Evolutionary conservation across 2,113 vertebrate species (phyloP).

Genomic region (Barnardius zonarius): DNA sequence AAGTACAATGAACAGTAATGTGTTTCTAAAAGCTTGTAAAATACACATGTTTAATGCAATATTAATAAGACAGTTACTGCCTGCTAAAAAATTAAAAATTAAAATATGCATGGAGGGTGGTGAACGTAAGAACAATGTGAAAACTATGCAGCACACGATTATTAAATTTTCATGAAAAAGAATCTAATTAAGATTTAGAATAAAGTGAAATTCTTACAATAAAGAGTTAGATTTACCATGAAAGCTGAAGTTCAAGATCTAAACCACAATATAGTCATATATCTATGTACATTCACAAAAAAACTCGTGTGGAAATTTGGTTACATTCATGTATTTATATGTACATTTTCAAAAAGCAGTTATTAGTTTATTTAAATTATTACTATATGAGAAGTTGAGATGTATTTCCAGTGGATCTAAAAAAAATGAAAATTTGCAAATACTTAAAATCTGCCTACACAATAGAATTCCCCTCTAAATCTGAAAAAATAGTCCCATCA

Average conservation of each 20-base stretch:
- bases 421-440: neutral
- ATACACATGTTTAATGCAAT: slow-evolving; percentile 35
- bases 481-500: neutral
- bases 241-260: neutral
- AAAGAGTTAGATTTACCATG: neutral
- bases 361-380: neutral
- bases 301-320: neutral
- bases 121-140: neutral
- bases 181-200: slow-evolving; percentile 2
- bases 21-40: slow-evolving; percentile 20
- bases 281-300: neutral
- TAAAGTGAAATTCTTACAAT: neutral
- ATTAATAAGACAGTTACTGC: slow-evolving; percentile 36
- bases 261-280: neutral
- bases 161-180: slow-evolving; percentile 14
- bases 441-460: neutral
- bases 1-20: neutral
- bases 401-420: neutral
- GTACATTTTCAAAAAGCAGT: neutral
- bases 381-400: neutral
- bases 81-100: slow-evolving; percentile 42
- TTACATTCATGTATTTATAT: neutral
- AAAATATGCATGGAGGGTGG: neutral
- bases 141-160: neutral
- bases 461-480: neutral